These are phyloP conservation scores for Pachyseris speciosa DNA, from an alignment of 64 coral and sea anemone genomes.

Conservation along the genomic window DNA sequence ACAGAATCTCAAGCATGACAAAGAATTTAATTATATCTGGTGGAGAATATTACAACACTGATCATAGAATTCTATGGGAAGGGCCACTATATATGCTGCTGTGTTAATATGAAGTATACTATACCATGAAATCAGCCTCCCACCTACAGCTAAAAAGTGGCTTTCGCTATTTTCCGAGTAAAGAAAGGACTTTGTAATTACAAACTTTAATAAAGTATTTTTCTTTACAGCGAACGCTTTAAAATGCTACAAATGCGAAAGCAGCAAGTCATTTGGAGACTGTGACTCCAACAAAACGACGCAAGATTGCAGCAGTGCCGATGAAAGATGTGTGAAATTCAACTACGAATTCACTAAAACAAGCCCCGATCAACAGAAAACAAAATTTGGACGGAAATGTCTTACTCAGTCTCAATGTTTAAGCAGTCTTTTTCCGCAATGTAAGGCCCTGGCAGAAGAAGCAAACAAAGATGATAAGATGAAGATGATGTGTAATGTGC, in stretches of 20 bases:
- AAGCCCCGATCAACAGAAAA: not conserved
- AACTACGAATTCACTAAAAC: not conserved
- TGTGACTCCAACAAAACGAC: not conserved
- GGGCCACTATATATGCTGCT: too few species aligned
- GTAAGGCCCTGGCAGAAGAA: not conserved
- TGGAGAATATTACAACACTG: too few species aligned
- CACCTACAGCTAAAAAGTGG: too few species aligned
- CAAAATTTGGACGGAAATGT: not conserved
- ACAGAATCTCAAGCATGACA: too few species aligned
- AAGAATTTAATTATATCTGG: too few species aligned
- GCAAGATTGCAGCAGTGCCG: not conserved
- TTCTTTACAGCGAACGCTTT: not conserved
- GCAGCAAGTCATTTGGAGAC: not conserved
- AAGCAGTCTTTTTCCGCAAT: not conserved
- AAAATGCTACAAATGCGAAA: not conserved
- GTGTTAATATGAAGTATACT: too few species aligned
- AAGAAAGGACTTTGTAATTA: too few species aligned
- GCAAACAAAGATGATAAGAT: not conserved
- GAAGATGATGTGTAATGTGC: not conserved
- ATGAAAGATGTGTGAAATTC: not conserved
- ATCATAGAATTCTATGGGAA: too few species aligned
- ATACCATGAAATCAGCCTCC: too few species aligned
- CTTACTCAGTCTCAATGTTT: not conserved
- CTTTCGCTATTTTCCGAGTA: too few species aligned
- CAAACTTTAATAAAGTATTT: too few species aligned